Evolutionary conservation across 2,113 vertebrate species (phyloP).

Genomic region (Leptodactylus fuscus): DNA sequence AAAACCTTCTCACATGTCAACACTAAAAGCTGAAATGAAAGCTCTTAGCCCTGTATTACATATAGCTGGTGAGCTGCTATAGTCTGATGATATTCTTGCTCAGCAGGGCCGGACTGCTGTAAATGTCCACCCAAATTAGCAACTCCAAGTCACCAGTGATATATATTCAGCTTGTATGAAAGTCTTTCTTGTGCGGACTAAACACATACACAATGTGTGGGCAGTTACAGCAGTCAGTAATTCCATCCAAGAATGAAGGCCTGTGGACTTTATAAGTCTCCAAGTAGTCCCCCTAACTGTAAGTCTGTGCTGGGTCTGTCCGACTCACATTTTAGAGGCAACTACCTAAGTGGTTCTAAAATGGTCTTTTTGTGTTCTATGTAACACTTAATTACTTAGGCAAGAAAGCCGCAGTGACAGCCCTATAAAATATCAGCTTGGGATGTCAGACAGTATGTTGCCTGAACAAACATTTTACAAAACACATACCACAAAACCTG

Average conservation of each 20-base stretch:
- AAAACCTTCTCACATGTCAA: slow-evolving; percentile 2
- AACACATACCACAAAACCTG: slow-evolving; percentile 4
- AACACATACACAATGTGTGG: slow-evolving; percentile 48
- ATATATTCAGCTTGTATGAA: slow-evolving; percentile 24
- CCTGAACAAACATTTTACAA: slow-evolving; percentile 36
- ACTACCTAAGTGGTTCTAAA: slow-evolving; percentile 53
- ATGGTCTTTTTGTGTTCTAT: slow-evolving; percentile 44
- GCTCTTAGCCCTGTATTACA: background rate
- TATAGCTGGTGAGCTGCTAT: background rate
- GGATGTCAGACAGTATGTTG: slow-evolving; percentile 28
- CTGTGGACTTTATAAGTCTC: slow-evolving; percentile 48
- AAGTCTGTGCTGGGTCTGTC: slow-evolving; percentile 27
- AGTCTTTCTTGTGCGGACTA: slow-evolving; percentile 41
- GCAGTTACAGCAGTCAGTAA: slow-evolving; percentile 34
- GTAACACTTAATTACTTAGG: slow-evolving; percentile 58
- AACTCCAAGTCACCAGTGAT: slow-evolving; percentile 13
- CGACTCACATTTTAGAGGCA: slow-evolving; percentile 35
- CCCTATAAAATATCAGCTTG: slow-evolving; percentile 50
- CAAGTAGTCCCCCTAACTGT: slow-evolving; percentile 23
- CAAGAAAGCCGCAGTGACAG: slow-evolving; percentile 37
- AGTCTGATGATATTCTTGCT: background rate
- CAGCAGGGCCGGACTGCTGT: background rate
- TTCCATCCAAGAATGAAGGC: slow-evolving; percentile 43
- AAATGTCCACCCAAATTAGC: slow-evolving; percentile 21
- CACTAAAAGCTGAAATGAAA: background rate